phyloP scores from a whole-genome alignment of 2,113 vertebrate species.

The Corythoichthys intestinalis region DNA sequence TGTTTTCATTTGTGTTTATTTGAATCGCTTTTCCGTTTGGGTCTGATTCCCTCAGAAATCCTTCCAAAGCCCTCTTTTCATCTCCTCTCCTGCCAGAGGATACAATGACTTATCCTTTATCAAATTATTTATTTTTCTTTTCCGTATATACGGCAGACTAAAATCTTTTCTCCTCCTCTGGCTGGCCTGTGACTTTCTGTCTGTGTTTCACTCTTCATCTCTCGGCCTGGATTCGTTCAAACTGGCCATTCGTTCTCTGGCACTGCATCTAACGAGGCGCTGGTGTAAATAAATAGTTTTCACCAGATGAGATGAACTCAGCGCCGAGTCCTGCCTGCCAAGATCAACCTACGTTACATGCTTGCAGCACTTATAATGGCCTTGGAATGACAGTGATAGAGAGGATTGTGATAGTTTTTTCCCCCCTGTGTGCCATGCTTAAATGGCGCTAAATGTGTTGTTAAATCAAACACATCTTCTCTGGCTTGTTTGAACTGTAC shows the following conservation, averaged over 20 bases:
- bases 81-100: slow-evolving; percentile 66
- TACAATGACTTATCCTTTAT: slow-evolving; percentile 68
- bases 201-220: slow-evolving; percentile 55
- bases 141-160: slow-evolving; percentile 60
- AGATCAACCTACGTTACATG: slow-evolving; percentile 67
- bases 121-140: slow-evolving; percentile 71
- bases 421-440: background rate
- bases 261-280: slow-evolving; percentile 64
- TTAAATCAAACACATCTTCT: slow-evolving; percentile 30
- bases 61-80: slow-evolving; percentile 60
- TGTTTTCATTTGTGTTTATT: slow-evolving; percentile 75
- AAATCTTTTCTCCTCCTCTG: slow-evolving; percentile 42
- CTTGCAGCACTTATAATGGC: slow-evolving; percentile 42
- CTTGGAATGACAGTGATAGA: slow-evolving; percentile 37
- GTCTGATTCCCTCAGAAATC: slow-evolving; percentile 61
- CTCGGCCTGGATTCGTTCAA: slow-evolving; percentile 62
- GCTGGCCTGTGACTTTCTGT: slow-evolving; percentile 43
- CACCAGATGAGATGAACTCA: slow-evolving; percentile 75
- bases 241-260: slow-evolving; percentile 63
- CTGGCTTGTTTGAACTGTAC: slow-evolving; percentile 33
- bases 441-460: slow-evolving; percentile 36
- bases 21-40: slow-evolving; percentile 62
- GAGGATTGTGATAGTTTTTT: slow-evolving; percentile 23
- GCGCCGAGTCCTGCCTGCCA: slow-evolving; percentile 52
- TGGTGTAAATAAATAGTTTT: slow-evolving; percentile 72